Evolutionary conservation across 2,888 invertebrate species (phyloP).

Genomic region (Calliphora vomitoria): DNA sequence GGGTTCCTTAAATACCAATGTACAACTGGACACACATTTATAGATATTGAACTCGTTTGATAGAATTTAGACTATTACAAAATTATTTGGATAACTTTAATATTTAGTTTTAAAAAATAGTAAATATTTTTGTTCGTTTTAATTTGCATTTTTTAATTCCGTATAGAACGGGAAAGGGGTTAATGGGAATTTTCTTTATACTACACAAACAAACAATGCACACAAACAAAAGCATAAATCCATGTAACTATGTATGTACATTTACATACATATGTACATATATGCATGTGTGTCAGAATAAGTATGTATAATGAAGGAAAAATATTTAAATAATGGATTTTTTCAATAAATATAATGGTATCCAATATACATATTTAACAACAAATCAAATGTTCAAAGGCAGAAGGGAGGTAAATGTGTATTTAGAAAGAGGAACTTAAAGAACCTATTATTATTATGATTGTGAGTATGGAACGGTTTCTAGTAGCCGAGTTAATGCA

Average conservation of each 20-base stretch:
- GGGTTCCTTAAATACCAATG: no score
- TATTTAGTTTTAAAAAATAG: no score
- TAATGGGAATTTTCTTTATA: not conserved
- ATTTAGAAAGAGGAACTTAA: slow-evolving; percentile 13
- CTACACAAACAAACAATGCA: not conserved
- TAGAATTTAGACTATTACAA: no score
- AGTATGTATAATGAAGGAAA: slow-evolving; percentile 33
- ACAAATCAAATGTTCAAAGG: slow-evolving; percentile 33
- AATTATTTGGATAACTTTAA: no score
- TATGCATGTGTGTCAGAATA: not conserved
- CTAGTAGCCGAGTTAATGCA: slow-evolving; percentile 70
- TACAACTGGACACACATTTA: no score
- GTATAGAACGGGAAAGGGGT: no score
- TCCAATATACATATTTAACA: slow-evolving; percentile 55
- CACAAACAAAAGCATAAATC: no score
- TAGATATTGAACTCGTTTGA: no score
- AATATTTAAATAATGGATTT: slow-evolving; percentile 67
- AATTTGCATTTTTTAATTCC: no score
- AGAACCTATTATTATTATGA: slow-evolving; percentile 59
- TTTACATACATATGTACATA: not conserved
- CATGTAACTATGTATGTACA: no score
- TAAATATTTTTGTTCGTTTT: no score
- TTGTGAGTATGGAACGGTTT: slow-evolving; percentile 46
- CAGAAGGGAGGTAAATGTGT: no score
- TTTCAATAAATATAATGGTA: slow-evolving; percentile 67